Evolutionary conservation across 53 echinoderm and acorn worm genomes (phyloP).

Genomic region (Patiria pectinifera): DNA sequence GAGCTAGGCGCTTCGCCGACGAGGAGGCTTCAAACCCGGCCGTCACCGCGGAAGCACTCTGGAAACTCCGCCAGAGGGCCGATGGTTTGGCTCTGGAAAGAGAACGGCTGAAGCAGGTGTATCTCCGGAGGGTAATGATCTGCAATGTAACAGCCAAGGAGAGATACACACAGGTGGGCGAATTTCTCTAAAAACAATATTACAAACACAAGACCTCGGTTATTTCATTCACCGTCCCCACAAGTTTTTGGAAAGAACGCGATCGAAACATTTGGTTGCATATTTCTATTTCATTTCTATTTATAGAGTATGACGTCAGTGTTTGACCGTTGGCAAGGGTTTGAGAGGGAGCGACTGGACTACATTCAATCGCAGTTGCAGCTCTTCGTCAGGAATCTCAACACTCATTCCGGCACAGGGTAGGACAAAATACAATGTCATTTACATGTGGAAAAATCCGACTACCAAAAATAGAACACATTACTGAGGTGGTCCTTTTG

Average conservation of each 20-base stretch:
- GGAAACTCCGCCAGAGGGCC: slow-evolving; percentile 68
- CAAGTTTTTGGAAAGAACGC: too few relatives aligned
- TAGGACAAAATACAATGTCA: background rate
- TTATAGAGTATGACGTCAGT: slow-evolving; percentile 76
- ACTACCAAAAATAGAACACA: too few relatives aligned
- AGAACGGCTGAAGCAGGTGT: slow-evolving; percentile 67
- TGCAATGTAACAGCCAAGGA: slow-evolving; percentile 70
- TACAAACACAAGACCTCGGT: background rate
- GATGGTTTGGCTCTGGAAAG: slow-evolving; percentile 66
- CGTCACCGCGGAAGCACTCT: slow-evolving; percentile 59
- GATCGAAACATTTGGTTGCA: background rate
- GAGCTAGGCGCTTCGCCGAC: slow-evolving; percentile 64
- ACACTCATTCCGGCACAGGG: slow-evolving; percentile 52
- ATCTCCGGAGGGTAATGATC: slow-evolving; percentile 67
- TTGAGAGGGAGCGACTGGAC: slow-evolving; percentile 71
- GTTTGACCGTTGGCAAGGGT: slow-evolving; percentile 63
- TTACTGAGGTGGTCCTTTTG: too few relatives aligned
- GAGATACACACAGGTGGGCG: slow-evolving; percentile 68
- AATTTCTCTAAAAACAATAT: background rate
- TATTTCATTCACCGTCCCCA: background rate
- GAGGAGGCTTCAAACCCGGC: slow-evolving; percentile 37
- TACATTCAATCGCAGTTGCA: slow-evolving; percentile 63
- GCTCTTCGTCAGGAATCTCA: slow-evolving; percentile 58
- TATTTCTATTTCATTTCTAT: background rate
- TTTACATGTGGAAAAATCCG: background rate